Evolutionary conservation across 2,888 invertebrate species (phyloP).

Genomic region (Cetonia aurata): DNA sequence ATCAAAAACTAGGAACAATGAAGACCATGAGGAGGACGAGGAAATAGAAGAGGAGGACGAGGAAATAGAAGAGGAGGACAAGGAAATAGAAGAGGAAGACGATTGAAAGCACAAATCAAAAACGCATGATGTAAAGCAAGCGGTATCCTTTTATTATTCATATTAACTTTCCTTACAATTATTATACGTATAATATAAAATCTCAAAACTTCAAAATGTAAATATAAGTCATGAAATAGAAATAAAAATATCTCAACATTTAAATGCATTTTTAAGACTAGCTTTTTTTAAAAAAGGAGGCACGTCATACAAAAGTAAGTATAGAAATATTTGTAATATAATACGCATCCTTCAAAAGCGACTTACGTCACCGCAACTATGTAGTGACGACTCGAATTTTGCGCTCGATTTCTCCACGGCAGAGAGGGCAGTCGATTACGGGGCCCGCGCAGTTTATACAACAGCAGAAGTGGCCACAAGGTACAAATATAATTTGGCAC

Average conservation of each 20-base stretch:
- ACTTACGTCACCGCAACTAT: not conserved
- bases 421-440: slow-evolving; percentile 81
- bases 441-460: slow-evolving; percentile 78
- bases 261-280: not conserved
- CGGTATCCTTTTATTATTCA: not conserved
- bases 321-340: slow-evolving; percentile 10
- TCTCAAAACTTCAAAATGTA: not conserved
- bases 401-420: slow-evolving; percentile 77
- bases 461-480: slow-evolving; percentile 90
- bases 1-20: too few species aligned
- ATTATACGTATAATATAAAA: not conserved
- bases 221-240: not conserved
- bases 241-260: not conserved
- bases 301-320: slow-evolving; percentile 17
- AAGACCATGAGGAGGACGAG: too few species aligned
- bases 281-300: slow-evolving; percentile 4
- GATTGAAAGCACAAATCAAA: too few species aligned
- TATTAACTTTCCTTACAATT: not conserved
- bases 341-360: not conserved
- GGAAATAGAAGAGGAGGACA: too few species aligned
- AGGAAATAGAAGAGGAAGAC: too few species aligned
- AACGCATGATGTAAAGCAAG: too few species aligned
- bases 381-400: slow-evolving; percentile 72
- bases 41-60: too few species aligned
- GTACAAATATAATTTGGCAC: slow-evolving; percentile 85